Evolutionary conservation across 2,797 vertebrate genomes (phyloP), one percentile per base, ranked within the genome.

Genomic region (Mastacembelus armatus): DNA sequence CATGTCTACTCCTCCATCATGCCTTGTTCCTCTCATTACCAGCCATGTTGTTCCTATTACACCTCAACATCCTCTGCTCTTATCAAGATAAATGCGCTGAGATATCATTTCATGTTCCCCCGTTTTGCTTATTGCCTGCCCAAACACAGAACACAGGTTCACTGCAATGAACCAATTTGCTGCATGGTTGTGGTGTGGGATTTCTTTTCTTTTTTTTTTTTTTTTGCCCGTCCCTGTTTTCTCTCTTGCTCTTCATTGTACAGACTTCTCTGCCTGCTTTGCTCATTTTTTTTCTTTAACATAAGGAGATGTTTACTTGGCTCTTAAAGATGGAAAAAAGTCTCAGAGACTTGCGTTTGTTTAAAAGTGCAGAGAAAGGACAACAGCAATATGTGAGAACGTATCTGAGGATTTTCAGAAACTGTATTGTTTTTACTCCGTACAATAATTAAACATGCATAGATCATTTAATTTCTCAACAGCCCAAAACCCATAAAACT

Each of bases 1-100:
- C 88, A 80, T 80, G 85, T 87, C 74, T 78, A 86, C 89, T 85
- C 85, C 86, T 85, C 78, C 88, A 79, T 77, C 83, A 62, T 74
- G 77, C 76, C 74, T 58, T 79, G 84, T 77, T 91, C 85, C 84
- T 83, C 77, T 92, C 88, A 90, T 92, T 92, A 92, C 85, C 84
- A 86, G 68, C 81, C 90, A 91, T 87, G 78, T 88, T 92, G 89
- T 91, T 91, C 77, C 85, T 80, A 91, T 92, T 92, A 92, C 61
- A 69, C 85, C 88, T 85, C 83, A 82, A 86, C 82, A 90, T 92
- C 89, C 85, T 88, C 74, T 62, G 74, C 74, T 80, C 87, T 88
- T 91, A 91, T 91, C 87, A 83, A 91, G 88, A 89, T 90, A 72
- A 86, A 92, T 87, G 78, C 64, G 42, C 86, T 87, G 83, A 79